These are phyloP conservation scores for Procambarus clarkii DNA, from an alignment of 1,140 invertebrate genomes.

Conservation along the genomic window DNA sequence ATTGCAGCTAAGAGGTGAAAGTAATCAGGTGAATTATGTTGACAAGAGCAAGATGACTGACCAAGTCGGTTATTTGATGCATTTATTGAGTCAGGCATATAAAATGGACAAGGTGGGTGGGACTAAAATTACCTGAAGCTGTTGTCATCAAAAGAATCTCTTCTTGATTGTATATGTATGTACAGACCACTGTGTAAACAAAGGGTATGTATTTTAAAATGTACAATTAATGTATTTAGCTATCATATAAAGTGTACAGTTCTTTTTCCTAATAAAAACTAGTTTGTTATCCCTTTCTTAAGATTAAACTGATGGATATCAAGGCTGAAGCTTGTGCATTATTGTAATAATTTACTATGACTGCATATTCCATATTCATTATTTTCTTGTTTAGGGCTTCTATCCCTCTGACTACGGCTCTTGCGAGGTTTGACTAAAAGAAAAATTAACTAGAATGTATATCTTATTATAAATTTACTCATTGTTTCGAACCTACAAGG, in stretches of 20 bases:
- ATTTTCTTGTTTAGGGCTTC: too few relatives aligned
- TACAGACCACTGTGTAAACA: conserved; percentile 70
- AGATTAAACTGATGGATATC: neutral
- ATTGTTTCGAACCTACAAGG: too few relatives aligned
- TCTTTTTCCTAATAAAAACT: conserved; percentile 68
- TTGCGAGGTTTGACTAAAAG: too few relatives aligned
- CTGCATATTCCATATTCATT: too few relatives aligned
- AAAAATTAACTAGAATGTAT: too few relatives aligned
- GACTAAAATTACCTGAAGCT: conserved; percentile 45
- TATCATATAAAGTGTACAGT: conserved; percentile 70
- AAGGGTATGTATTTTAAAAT: conserved; percentile 70
- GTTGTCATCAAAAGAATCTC: conserved; percentile 67
- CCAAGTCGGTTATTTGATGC: neutral
- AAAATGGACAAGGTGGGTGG: conserved; percentile 10
- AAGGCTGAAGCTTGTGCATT: too few relatives aligned
- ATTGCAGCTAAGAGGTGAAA: neutral
- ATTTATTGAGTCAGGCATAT: neutral
- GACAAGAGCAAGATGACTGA: neutral
- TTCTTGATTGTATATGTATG: conserved; percentile 66
- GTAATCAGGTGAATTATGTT: neutral
- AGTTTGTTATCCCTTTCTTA: conserved; percentile 34
- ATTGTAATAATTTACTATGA: too few relatives aligned
- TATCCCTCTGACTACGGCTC: too few relatives aligned
- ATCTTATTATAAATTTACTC: too few relatives aligned
- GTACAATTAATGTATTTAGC: conserved; percentile 70